phyloP scores from a whole-genome alignment of 2,113 vertebrate genomes.

The Helogale parvula region DNA sequence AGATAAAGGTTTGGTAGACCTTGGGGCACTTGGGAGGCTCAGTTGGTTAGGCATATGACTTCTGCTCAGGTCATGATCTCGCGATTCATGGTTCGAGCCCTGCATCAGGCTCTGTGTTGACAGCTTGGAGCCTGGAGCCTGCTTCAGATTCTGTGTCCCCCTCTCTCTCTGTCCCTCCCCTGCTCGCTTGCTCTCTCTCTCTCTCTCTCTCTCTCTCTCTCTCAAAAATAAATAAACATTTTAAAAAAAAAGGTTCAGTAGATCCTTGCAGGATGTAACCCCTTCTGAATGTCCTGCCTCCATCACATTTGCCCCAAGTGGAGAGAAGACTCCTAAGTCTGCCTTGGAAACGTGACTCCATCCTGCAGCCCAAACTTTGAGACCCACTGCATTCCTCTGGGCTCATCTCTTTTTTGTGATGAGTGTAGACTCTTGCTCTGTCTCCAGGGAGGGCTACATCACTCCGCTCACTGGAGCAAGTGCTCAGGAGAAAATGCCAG shows the following conservation, averaged over 20 bases:
- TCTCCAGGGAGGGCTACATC: neutral
- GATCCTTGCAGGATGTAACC: constrained; percentile 63
- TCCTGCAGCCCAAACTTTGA: neutral
- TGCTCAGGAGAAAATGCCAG: neutral
- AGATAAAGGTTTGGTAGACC: constrained; percentile 81
- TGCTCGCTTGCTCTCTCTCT: no score
- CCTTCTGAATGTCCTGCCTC: constrained; percentile 75
- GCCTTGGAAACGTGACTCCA: constrained; percentile 75
- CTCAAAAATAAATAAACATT: no score
- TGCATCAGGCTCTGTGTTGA: no score
- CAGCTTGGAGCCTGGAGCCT: no score
- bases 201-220: no score
- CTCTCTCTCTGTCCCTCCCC: no score
- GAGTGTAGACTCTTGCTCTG: neutral
- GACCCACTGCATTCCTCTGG: no score
- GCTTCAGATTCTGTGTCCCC: no score
- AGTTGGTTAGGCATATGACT: no score
- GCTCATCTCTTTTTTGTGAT: neutral
- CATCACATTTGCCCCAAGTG: constrained; percentile 76
- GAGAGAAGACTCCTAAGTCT: constrained; percentile 78
- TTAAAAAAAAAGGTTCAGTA: no score
- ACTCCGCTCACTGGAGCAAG: neutral
- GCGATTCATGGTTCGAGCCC: no score
- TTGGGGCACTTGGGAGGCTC: constrained; percentile 50
- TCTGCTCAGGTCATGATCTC: no score